phyloP scores from a whole-genome alignment of 2,797 vertebrate species.

The Notoglanidium macrostoma region DNA sequence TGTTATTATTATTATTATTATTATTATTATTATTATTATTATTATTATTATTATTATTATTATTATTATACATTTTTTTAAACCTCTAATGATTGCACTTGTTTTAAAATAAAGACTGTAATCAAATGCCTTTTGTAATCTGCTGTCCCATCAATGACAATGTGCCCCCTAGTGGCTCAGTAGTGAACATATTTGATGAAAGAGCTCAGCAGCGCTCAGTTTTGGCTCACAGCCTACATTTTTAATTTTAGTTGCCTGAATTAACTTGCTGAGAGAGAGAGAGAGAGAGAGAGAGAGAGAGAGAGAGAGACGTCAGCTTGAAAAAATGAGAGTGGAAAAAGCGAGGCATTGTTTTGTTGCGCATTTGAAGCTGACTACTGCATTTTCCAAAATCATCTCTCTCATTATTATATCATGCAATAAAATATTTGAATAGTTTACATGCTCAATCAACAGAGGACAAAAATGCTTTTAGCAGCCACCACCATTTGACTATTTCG shows the following conservation, averaged over 20 bases:
- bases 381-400: conserved; percentile 4
- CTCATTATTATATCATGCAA: background rate
- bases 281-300: background rate
- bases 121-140: conserved; percentile 2
- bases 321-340: conserved; percentile 1
- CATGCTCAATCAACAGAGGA: background rate
- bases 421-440: background rate
- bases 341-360: background rate
- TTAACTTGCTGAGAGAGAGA: background rate
- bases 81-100: background rate
- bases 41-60: no score
- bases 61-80: no score
- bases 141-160: conserved; percentile 29
- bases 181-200: background rate
- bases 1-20: background rate
- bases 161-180: conserved; percentile 51
- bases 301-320: background rate
- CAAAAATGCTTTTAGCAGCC: background rate
- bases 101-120: background rate
- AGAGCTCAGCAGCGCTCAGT: background rate
- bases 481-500: background rate
- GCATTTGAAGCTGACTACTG: background rate
- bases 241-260: background rate
- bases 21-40: no score
- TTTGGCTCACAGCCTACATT: background rate